Evolutionary conservation across 2,888 invertebrate genomes (phyloP), one percentile per base, ranked within the genome.

Genomic region (Drosophila falleni): DNA sequence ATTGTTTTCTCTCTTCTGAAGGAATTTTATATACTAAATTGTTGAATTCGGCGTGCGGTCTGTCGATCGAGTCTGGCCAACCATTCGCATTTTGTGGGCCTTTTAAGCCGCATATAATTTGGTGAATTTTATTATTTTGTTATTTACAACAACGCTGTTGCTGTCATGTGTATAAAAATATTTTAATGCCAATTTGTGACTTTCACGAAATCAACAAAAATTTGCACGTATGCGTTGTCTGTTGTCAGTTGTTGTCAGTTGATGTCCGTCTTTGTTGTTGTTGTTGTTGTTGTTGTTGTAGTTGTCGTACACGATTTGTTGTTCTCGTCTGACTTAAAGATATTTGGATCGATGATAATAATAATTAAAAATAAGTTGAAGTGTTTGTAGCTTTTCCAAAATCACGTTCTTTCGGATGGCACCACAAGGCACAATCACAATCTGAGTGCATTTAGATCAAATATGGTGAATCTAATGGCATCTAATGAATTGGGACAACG

Each of bases 181-280:
- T 77, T 76, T 80, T 67, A 80, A 80, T 80, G 77, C 69, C 80
- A 68, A 56, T 74, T 74, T 80, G 63, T 65, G 81, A 74, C 81
- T 84, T 84, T 81, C 81, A 68, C 87, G 84, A 71, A 75, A 75
- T 81, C 81, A 78, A 74, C 83, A 73, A 83, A 84, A 82, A 73
- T 65, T 78, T 68, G 81, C 83, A 86, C 81, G 83, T 82, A 77
- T 74, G 58, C 54, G 49, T 59, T 51, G 53, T 60, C 67, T 54
- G 58, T 59, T 51, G 53, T 60, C 67, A 50, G 49, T 58, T 51
- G 49, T 71, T 56, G 58, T 16, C 11, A 6, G 44, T 42, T 37
- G 37, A 37, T 37, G n/a, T 37, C n/a, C 8, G n/a, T 37, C n/a
- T 11, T 35, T 44, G 16, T 58, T 59, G 60, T 51, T 3, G 37